Percentiles rank a stretch among this genome's conserved stretches.
These are phyloP conservation scores for Lepus americanus DNA, from an alignment of 2,113 vertebrate species.

Conservation along the genomic window DNA sequence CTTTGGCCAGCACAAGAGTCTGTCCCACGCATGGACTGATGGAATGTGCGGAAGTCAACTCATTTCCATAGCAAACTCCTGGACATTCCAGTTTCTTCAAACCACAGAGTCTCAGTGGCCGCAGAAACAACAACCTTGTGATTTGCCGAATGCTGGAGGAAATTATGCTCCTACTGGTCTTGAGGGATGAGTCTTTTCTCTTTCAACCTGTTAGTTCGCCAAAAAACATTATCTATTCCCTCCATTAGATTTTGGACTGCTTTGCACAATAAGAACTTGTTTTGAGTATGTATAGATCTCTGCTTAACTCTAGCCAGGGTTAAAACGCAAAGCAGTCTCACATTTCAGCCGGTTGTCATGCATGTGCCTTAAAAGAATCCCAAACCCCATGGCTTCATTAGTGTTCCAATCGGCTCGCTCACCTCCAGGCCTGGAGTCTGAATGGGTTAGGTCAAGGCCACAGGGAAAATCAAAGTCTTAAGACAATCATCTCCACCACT, in stretches of 20 bases:
- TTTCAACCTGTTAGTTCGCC: constrained; percentile 38
- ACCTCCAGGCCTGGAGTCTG: constrained; percentile 81
- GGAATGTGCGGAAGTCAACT: not conserved
- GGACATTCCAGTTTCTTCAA: not conserved
- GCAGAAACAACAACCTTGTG: not conserved
- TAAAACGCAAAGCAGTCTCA: not conserved
- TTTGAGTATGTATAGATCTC: not conserved
- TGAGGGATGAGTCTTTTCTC: not conserved
- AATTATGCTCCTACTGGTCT: not conserved
- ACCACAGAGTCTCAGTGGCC: not conserved
- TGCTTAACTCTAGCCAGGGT: constrained; percentile 40
- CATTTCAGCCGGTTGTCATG: constrained; percentile 71
- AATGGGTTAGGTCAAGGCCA: not conserved
- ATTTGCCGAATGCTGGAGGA: not conserved
- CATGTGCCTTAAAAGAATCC: constrained; percentile 81
- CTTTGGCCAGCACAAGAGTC: not conserved
- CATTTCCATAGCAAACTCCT: constrained; percentile 13
- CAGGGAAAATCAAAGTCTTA: constrained; percentile 48
- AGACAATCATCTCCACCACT: constrained; percentile 17
- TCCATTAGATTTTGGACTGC: not conserved
- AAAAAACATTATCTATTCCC: not conserved
- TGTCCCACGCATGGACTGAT: not conserved
- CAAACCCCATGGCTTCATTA: constrained; percentile 81
- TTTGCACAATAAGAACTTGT: not conserved
- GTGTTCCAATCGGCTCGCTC: constrained; percentile 80